Evolutionary conservation across 64 coral and sea anemone genomes (phyloP), one percentile per base, ranked within the genome.

Genomic region (Stichodactyla mertensii): DNA sequence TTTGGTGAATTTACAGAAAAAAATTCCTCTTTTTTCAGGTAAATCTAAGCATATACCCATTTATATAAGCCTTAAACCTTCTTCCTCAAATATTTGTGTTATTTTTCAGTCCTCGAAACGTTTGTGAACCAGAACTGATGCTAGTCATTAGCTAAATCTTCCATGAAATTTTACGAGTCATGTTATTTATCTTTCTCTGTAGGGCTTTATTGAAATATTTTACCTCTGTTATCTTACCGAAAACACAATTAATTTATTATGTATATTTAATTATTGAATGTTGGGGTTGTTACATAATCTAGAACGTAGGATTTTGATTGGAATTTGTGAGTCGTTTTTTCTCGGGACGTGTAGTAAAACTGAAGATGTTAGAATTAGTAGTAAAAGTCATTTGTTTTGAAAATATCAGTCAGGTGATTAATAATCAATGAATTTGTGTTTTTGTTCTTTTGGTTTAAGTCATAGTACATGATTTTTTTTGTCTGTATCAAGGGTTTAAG

Each of bases 1-100:
- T 74, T 74, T 74, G 69, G 69, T 74, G 69, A 74, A 74, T 74
- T 74, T 31, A 74, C 69, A 74, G 69, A 74, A 74, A 74, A 27
- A 74, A 26, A 27, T 74, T 74, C 24, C 69, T 74, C 24, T 36
- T 74, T 23, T 31, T 74, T 27, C n/a, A 74, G 69, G 69, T 74
- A 74, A 74, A 74, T 74, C 69, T 74, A 31, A 74, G 7, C 7
- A 27, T 14, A 74, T 74, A 1, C 24, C 24, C 5, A 31, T 74
- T 74, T 74, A 31, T 8, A 74, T 74, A 27, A 74, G 10, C 69
- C 69, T 74, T 74, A 74, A 23, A 4, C 24, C 69, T 74, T 74
- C 1, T 74, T 31, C 9, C 69, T 74, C 8, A 74, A 74, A 74
- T 74, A 74, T 74, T 74, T 74, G 24, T 74, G 69, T n/a, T 27